phyloP scores from a whole-genome alignment of 2,888 invertebrate species.

The Synergus laeviventris region DNA sequence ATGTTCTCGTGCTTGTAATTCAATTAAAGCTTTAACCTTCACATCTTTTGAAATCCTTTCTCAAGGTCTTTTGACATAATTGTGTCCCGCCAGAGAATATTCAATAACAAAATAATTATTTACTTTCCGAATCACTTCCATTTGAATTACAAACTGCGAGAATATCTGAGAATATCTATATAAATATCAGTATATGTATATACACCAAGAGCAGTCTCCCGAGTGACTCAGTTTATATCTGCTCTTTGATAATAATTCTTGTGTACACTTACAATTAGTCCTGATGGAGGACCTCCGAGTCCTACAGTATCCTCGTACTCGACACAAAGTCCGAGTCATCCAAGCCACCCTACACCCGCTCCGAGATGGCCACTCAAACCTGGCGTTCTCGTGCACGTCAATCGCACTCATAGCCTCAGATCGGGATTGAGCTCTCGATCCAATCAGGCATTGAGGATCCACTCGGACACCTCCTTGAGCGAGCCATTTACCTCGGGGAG shows the following conservation, averaged over 20 bases:
- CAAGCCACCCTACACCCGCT: slow-evolving; percentile 75
- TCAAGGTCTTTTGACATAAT: too few species aligned
- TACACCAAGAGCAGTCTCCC: slow-evolving; percentile 15
- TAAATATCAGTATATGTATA: too few species aligned
- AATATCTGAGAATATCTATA: neutral
- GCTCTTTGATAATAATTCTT: slow-evolving; percentile 37
- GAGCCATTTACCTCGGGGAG: slow-evolving; percentile 47
- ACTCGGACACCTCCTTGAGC: slow-evolving; percentile 54
- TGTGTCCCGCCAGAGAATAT: too few species aligned
- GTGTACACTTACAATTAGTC: slow-evolving; percentile 66
- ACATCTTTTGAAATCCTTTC: neutral
- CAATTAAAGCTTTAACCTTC: neutral
- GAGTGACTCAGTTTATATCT: slow-evolving; percentile 31
- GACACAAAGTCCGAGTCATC: slow-evolving; percentile 56
- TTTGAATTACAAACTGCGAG: neutral
- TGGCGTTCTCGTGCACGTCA: slow-evolving; percentile 91
- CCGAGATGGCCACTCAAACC: slow-evolving; percentile 92
- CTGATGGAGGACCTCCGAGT: slow-evolving; percentile 76
- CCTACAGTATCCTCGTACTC: slow-evolving; percentile 71
- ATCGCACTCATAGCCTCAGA: slow-evolving; percentile 85
- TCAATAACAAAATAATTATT: too few species aligned
- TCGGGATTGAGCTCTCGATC: slow-evolving; percentile 68
- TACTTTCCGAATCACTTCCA: neutral
- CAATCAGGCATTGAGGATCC: slow-evolving; percentile 59
- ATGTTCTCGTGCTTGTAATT: neutral